A percentile compares a stretch with the other conserved stretches of the same genome.
Conservation (phyloP, 2,113 vertebrate species). For the Manacus vitellinus region DNA sequence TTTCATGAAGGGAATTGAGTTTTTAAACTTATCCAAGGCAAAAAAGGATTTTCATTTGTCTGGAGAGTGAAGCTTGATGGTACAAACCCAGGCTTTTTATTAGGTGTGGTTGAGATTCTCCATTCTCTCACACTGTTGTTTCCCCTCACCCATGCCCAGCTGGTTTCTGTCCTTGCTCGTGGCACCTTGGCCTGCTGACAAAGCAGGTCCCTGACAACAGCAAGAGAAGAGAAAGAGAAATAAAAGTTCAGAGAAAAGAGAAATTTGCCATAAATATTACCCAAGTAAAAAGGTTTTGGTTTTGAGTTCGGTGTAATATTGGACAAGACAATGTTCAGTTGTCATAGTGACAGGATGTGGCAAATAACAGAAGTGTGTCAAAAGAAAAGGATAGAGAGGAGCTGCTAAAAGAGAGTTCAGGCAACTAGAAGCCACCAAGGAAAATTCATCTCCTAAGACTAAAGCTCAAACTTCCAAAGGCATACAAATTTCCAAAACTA, state of each 20-base stretch:
- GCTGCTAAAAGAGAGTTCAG: not conserved
- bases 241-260: not conserved
- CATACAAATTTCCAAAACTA: not conserved
- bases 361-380: not conserved
- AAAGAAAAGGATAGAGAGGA: not conserved
- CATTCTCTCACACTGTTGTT: not conserved
- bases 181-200: not conserved
- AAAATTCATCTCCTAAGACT: not conserved
- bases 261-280: not conserved
- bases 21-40: not conserved
- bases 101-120: not conserved
- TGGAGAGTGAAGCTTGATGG: not conserved
- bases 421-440: not conserved
- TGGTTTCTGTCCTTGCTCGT: not conserved
- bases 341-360: not conserved
- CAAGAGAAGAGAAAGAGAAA: not conserved
- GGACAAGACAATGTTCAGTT: not conserved
- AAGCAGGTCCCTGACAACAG: not conserved
- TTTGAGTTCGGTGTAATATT: not conserved
- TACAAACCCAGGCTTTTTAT: not conserved
- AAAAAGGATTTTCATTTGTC: not conserved
- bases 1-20: not conserved
- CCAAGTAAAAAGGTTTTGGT: not conserved
- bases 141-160: rapidly evolving
- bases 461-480: not conserved